Base-by-base conservation (phyloP, 1,140 invertebrate species). In the Carcinoscorpius rotundicauda region DNA sequence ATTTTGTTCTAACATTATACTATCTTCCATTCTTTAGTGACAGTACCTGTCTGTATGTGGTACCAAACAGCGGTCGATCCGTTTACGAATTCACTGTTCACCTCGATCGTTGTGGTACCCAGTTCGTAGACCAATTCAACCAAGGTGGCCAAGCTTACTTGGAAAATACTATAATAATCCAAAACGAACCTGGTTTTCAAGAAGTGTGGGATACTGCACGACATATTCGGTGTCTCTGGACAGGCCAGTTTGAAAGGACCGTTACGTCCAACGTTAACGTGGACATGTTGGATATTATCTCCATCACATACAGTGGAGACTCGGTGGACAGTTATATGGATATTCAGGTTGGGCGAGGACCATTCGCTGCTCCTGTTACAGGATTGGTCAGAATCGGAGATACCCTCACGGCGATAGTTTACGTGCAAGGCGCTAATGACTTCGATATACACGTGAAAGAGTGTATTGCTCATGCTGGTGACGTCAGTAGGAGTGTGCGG, bases 331-430 rank as follows among this genome's bases (percentile, higher is more conserved):
- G 61, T 11, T 66, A 65, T 49, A 66, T 67, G 63, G 66, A 67
- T 49, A 65, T 67, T 48, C 66, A 67, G 57, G 49, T 67, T 49
- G 66, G 66, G 3, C 55, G 64, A 51, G 66, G 66, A 50, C 66
- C 66, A 3, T 67, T 67, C 51, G 65, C 66, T 48, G 52, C 58
- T 50, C 66, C 66, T 51, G 88, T 87, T 0, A 84, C 84, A 67
- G 88, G 88, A 5, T 78, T 91, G 8, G 85, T 91, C 3, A 87
- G 87, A 75, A 89, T 91, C 66, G 88, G 89, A 61, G 87, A 90
- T 73, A 81, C 81, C 0, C 87, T 91, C 84, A 90, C 88, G 3
- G 76, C 90, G 51, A 88, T 90, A 29, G 84, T 91, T 4, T 83
- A 86, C 1, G 87, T 91, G 3, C 86, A 86, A 66, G 87, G 87